Evolutionary conservation across 2,113 vertebrate species (phyloP), one percentile per base, ranked within the genome.

Genomic region (Vombatus ursinus): DNA sequence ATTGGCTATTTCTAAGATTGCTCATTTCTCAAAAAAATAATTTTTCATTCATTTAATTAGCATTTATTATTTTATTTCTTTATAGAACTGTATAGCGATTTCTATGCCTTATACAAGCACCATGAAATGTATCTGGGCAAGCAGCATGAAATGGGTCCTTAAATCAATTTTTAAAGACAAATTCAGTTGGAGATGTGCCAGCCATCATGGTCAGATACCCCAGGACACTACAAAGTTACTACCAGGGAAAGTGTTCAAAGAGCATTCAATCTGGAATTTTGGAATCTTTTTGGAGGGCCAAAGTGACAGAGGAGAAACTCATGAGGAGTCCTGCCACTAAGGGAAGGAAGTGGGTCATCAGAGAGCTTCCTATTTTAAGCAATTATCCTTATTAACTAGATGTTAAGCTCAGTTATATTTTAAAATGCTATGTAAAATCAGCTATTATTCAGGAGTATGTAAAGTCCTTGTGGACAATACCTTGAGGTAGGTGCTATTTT

Each of bases 1-100:
- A 77, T 93, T 94, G 90, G 90, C 48, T 25, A 84, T 97, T 97
- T 98, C 94, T 95, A 95, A 98, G 93, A 93, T 95, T 90, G 92
- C 95, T 95, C 68, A 96, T 93, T 91, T 97, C 92, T 96, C 90
- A 93, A 94, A 95, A 96, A 77, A 84, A 44, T 84, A 44, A 84
- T 84, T 44, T 84, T 84, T 84, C 68, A 44, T 84, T 84, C n/a
- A 44, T 84, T 84, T 16, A 44, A 44, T 84, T 44, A 84, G 68
- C 68, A 84, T 84, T 84, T 84, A 44, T 84, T 84, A 84, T 84
- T 84, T 44, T 84, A 84, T 84, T 22, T 84, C 37, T 84, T 84
- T 44, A 84, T 22, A 84, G 68, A 44, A 14, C 37, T 22, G 94
- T 94, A 97, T 84, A 84, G n/a, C 0, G 12, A 68, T 68, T 37